Percentiles rank a stretch among this genome's conserved stretches.
Evolutionary conservation across 2,888 invertebrate species (phyloP).

Genomic region (Pristionchus entomophagus): DNA sequence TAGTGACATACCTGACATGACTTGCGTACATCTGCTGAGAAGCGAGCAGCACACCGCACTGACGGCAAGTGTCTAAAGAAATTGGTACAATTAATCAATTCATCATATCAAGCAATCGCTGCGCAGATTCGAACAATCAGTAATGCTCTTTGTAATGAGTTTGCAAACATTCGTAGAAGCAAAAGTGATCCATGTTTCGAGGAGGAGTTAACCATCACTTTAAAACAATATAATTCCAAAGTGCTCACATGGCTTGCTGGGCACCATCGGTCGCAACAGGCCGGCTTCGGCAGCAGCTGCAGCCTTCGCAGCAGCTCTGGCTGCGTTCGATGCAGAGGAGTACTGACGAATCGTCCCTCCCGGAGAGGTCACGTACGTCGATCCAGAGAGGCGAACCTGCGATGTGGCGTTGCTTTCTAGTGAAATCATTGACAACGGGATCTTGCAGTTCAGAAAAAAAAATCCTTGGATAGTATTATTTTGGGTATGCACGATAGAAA

Average conservation of each 20-base stretch:
- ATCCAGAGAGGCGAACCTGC: background rate
- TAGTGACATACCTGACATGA: slow-evolving; percentile 37
- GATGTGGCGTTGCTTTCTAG: background rate
- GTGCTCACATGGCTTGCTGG: background rate
- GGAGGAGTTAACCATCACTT: too few species aligned
- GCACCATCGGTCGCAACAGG: background rate
- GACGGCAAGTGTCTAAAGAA: slow-evolving; percentile 31
- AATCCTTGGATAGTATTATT: background rate
- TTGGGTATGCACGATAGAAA: background rate
- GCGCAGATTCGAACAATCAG: too few species aligned
- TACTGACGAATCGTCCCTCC: background rate
- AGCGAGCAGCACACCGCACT: background rate
- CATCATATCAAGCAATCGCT: too few species aligned
- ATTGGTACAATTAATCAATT: too few species aligned
- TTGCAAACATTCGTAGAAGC: too few species aligned
- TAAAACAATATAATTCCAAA: too few species aligned
- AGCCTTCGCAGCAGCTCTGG: background rate
- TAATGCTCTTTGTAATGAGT: background rate
- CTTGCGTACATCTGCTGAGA: slow-evolving; percentile 42
- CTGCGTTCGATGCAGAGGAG: slow-evolving; percentile 27
- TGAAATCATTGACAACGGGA: background rate
- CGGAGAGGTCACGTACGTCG: background rate
- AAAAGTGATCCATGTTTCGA: too few species aligned
- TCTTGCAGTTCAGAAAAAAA: background rate
- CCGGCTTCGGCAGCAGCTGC: slow-evolving; percentile 3